These are phyloP conservation scores for Tragelaphus eurycerus DNA, from an alignment of 2,797 vertebrate species.

Conservation along the genomic window DNA sequence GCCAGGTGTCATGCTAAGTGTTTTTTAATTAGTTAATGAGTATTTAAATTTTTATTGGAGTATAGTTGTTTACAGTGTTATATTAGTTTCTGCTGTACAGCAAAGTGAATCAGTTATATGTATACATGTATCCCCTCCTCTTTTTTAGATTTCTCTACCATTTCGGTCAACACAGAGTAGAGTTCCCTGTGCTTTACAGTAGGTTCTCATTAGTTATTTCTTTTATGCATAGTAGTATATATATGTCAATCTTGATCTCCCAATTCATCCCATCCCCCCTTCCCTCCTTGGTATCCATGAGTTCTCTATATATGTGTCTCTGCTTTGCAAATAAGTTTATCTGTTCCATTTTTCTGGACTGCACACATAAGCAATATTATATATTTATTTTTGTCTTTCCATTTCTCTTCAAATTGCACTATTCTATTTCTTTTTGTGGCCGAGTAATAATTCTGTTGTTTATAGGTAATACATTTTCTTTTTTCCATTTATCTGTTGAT, in stretches of 20 bases:
- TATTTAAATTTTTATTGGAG: not conserved
- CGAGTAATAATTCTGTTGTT: not conserved
- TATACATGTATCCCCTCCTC: not conserved
- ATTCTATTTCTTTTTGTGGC: not conserved
- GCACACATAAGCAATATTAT: not conserved
- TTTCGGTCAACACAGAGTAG: not conserved
- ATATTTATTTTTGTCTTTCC: not conserved
- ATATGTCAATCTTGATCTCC: not conserved
- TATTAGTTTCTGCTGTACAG: not conserved
- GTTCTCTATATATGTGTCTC: not conserved
- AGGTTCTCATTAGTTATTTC: not conserved
- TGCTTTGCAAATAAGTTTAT: not conserved
- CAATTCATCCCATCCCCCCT: not conserved
- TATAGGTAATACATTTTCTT: not conserved
- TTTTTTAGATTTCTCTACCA: not conserved
- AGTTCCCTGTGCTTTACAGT: not conserved
- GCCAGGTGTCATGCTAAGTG: not conserved
- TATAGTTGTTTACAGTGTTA: not conserved
- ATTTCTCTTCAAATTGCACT: not conserved
- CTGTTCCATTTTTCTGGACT: not conserved
- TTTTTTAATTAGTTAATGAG: not conserved
- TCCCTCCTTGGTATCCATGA: not conserved
- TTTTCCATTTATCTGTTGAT: not conserved
- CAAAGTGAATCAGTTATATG: not conserved
- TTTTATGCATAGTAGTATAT: not conserved